Evolutionary conservation across 2,113 vertebrate species (phyloP).

Genomic region (Puffinus mauretanicus): DNA sequence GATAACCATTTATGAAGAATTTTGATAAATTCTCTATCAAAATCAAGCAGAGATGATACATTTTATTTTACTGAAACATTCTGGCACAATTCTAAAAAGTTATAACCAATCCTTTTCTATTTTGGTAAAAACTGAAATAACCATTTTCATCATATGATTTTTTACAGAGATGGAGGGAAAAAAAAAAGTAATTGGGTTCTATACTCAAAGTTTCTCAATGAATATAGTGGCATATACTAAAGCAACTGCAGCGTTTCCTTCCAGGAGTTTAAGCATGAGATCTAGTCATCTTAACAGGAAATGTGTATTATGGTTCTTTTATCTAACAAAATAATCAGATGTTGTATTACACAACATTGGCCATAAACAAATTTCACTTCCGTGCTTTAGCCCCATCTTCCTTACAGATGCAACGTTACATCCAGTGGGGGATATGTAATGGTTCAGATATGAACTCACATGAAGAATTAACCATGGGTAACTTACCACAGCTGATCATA

Average conservation of each 20-base stretch:
- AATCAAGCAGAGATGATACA: background rate
- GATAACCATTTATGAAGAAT: background rate
- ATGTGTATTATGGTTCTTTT: background rate
- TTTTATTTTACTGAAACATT: background rate
- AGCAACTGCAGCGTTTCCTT: background rate
- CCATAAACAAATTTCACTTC: background rate
- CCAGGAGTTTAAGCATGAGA: background rate
- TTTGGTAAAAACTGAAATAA: background rate
- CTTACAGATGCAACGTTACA: background rate
- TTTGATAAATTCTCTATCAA: background rate
- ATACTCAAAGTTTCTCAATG: background rate
- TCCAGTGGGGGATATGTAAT: accelerated
- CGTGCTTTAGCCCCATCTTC: background rate
- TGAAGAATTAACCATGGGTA: background rate
- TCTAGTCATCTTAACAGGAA: background rate
- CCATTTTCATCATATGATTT: background rate
- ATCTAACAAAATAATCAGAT: background rate
- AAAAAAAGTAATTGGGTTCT: background rate
- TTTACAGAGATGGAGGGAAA: background rate
- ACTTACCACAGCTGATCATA: background rate
- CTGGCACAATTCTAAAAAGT: background rate
- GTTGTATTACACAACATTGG: background rate
- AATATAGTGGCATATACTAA: background rate
- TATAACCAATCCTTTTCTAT: background rate
- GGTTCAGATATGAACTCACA: background rate